Conservation (phyloP, 2,797 vertebrate species). For the Linurgus olivaceus region DNA sequence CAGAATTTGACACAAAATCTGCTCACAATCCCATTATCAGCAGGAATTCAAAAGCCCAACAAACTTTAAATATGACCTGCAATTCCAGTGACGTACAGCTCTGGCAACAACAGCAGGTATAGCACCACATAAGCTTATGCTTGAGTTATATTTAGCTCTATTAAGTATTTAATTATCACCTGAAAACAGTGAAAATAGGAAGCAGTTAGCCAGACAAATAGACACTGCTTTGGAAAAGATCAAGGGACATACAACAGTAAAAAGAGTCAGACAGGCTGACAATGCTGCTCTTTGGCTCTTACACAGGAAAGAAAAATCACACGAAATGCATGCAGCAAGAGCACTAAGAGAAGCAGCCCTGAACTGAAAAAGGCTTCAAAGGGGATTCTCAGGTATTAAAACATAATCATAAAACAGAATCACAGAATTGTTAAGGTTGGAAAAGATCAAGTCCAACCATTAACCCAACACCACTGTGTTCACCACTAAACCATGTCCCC, state of each 20-base stretch:
- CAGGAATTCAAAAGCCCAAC: background rate
- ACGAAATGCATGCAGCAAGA: background rate
- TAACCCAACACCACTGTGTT: background rate
- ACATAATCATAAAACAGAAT: background rate
- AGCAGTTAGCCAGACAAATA: background rate
- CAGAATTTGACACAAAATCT: background rate
- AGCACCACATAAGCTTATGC: background rate
- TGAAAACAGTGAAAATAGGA: background rate
- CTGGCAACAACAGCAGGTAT: background rate
- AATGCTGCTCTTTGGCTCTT: background rate
- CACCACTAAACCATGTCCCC: background rate
- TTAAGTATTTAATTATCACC: background rate
- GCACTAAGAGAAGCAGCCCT: background rate
- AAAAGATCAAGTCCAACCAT: background rate
- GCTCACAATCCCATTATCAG: background rate
- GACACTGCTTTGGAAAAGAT: background rate
- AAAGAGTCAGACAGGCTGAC: background rate
- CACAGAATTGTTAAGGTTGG: background rate
- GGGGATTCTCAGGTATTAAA: background rate
- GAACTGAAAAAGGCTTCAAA: background rate
- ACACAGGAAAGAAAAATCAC: background rate
- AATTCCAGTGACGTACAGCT: background rate
- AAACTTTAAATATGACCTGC: background rate
- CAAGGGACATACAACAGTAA: background rate
- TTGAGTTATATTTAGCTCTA: background rate